These are phyloP conservation scores for Tipula confusa DNA, from an alignment of 2,888 invertebrate genomes.

Conservation along the genomic window DNA sequence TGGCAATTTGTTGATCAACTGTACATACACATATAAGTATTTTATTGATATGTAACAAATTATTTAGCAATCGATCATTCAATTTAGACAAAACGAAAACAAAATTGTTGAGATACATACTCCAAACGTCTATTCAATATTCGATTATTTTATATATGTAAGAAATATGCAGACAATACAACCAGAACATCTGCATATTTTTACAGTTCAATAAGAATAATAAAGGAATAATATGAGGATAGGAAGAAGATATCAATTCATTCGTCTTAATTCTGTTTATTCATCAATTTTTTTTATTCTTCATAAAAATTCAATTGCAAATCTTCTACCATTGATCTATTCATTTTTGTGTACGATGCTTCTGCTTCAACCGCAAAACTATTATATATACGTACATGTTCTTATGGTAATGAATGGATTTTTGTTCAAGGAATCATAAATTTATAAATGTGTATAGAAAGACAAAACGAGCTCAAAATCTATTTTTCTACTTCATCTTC, in stretches of 20 bases:
- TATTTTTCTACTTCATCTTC: not conserved
- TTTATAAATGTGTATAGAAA: not conserved
- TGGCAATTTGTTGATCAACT: not conserved
- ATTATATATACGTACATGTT: not conserved
- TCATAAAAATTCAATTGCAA: not conserved
- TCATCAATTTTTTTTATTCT: not conserved
- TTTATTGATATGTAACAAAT: not conserved
- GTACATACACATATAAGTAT: not conserved
- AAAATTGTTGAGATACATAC: not conserved
- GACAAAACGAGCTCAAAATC: constrained; percentile 12
- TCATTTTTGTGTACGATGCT: not conserved
- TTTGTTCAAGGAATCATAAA: not conserved
- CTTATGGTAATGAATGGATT: not conserved
- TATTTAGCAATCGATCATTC: not conserved
- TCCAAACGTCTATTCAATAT: not conserved
- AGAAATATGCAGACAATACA: not conserved
- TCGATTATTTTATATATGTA: not conserved
- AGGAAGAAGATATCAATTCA: not conserved
- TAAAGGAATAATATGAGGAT: not conserved
- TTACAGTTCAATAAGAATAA: not conserved
- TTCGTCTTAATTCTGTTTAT: not conserved
- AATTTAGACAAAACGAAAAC: not conserved
- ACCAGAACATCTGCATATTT: constrained; percentile 25
- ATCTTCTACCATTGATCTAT: not conserved
- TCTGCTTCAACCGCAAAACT: not conserved